Evolutionary conservation across 2,797 vertebrate genomes (phyloP).

Genomic region (Rhynchonycteris naso): DNA sequence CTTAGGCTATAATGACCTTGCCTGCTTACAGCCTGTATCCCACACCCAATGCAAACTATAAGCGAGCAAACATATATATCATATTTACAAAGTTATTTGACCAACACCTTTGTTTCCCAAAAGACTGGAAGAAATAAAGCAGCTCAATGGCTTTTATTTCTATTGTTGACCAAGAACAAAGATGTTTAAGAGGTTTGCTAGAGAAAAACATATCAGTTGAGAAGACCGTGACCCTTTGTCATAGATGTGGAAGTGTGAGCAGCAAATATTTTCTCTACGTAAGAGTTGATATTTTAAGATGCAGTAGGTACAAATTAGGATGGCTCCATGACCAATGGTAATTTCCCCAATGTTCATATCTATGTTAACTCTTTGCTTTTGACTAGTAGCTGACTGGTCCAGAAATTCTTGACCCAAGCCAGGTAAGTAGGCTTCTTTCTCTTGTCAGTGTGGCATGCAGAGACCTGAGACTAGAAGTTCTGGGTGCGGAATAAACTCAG

Average conservation of each 20-base stretch:
- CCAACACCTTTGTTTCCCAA: slow-evolving; percentile 54
- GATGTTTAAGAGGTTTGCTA: background rate
- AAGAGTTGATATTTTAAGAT: slow-evolving; percentile 35
- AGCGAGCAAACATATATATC: no score
- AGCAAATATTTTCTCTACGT: background rate
- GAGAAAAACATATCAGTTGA: background rate
- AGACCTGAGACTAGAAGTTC: background rate
- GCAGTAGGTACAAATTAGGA: background rate
- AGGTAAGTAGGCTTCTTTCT: background rate
- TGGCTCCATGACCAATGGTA: background rate
- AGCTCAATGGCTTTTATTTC: background rate
- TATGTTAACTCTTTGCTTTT: background rate
- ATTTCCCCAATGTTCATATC: background rate
- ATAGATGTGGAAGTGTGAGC: background rate
- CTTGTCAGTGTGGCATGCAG: background rate
- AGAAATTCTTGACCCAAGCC: background rate
- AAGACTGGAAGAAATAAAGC: slow-evolving; percentile 14
- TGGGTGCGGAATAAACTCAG: background rate
- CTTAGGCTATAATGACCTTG: no score
- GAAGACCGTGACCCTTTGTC: background rate
- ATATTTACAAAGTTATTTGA: no score
- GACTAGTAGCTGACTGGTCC: background rate
- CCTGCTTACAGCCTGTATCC: no score
- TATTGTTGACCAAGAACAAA: background rate
- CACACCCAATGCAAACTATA: no score